Base-by-base conservation (phyloP, 2,888 invertebrate species). In the Oithona nana region DNA sequence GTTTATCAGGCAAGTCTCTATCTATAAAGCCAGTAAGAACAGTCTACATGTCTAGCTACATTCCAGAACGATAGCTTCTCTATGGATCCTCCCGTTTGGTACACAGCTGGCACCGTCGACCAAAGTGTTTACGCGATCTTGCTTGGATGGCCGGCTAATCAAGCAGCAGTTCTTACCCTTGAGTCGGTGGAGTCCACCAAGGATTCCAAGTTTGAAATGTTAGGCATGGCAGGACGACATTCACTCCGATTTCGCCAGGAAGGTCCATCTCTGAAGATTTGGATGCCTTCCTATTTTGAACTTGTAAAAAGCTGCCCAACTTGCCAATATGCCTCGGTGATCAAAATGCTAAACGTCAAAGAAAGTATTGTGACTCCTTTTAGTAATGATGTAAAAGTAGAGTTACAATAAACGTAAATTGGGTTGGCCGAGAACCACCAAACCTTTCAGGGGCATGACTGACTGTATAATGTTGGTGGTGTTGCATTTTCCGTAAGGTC, bases 101-200 rank as follows among this genome's bases (percentile, higher is more conserved):
- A 68, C 61, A 66, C 65, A 22, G n/a, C n/a, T n/a, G n/a, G n/a
- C n/a, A 58, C 54, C 13, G 61, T 48, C 11, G 65, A 39, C 3
- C 52, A 60, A 16, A 8, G n/a, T 28, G 67, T 66, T 11, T 67
- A 65, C 51, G 67, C 64, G 39, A 65, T 65, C 13, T 61, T 65
- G 24, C 56, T 66, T 11, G 48, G 50, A 6, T 66, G 66, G 66
- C 66, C 66, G n/a, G n/a, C n/a, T n/a, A n/a, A n/a, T 1, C 24
- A 57, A 22, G 64, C 63, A 6, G 6, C 39, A 39, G 39, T 39
- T 6, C 39, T 39, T 11, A 39, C 6, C 6, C 16, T 39, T 6
- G 39, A 6, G 6, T 39, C 39, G 16, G 39, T 39, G 8, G 16
- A 39, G 16, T 6, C 39, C 16, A 6, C 6, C 8, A 16, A 39